Percentiles rank a stretch among this genome's conserved stretches.
phyloP scores from a whole-genome alignment of 2,888 invertebrate species.

The Platycheirus rosarum region DNA sequence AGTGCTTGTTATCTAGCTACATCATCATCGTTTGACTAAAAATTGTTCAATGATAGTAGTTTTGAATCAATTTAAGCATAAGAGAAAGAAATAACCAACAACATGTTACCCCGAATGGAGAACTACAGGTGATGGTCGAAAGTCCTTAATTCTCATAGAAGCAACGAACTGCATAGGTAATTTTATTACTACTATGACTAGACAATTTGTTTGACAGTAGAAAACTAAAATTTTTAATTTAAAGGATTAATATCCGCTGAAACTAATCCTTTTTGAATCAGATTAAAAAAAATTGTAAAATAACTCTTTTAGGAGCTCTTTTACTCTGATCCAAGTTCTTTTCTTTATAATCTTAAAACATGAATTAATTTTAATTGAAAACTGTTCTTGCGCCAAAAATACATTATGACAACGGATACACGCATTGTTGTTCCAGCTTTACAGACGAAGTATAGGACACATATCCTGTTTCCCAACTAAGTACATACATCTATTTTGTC shows the following conservation, averaged over 20 bases:
- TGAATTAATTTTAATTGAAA: slow-evolving; percentile 70
- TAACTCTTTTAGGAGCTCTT: no score
- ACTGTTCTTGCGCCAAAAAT: slow-evolving; percentile 56
- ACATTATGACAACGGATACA: neutral
- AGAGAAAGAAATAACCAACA: slow-evolving; percentile 29
- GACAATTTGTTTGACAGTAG: no score
- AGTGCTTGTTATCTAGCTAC: neutral
- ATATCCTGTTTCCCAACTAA: neutral
- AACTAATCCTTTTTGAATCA: no score
- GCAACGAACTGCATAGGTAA: no score
- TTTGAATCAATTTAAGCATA: slow-evolving; percentile 47
- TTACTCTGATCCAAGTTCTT: no score
- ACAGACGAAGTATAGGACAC: neutral
- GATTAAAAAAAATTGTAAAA: no score
- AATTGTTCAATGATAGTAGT: slow-evolving; percentile 33
- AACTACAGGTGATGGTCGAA: neutral
- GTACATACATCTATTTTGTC: neutral
- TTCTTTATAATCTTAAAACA: no score
- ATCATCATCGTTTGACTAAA: slow-evolving; percentile 27
- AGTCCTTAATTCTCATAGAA: no score
- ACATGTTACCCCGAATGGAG: slow-evolving; percentile 7
- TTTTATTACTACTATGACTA: no score
- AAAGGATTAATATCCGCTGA: no score
- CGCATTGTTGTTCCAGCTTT: slow-evolving; percentile 1
- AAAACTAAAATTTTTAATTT: no score